Evolutionary conservation across 2,888 invertebrate species (phyloP).

Genomic region (Yponomeuta sedellus): DNA sequence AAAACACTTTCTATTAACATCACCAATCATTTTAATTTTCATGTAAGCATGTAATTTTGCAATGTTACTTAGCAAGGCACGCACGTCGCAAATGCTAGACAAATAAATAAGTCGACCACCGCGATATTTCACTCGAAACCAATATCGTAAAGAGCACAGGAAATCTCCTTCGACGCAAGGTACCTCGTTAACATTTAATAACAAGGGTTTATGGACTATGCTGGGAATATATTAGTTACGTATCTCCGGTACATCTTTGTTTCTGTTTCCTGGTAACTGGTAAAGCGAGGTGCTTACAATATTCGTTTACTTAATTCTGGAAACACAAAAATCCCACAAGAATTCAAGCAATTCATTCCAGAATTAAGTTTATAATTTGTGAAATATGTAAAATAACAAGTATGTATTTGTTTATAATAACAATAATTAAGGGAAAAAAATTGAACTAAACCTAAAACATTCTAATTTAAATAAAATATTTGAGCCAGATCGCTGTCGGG

Average conservation of each 20-base stretch:
- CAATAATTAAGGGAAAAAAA: too few relatives aligned
- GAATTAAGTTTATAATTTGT: too few relatives aligned
- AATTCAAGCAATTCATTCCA: too few relatives aligned
- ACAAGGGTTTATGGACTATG: slow-evolving; percentile 5
- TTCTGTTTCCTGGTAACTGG: neutral
- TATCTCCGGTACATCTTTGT: neutral
- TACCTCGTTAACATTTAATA: slow-evolving; percentile 10
- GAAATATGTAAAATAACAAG: too few relatives aligned
- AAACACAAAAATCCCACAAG: too few relatives aligned
- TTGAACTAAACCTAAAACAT: too few relatives aligned
- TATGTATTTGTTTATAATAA: too few relatives aligned
- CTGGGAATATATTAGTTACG: neutral
- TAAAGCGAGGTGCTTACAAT: neutral
- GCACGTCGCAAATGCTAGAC: slow-evolving; percentile 21
- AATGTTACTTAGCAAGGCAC: slow-evolving; percentile 22
- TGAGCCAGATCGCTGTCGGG: too few relatives aligned
- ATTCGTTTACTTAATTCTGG: too few relatives aligned
- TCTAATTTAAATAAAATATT: too few relatives aligned
- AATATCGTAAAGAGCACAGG: slow-evolving; percentile 26
- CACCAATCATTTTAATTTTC: too few relatives aligned
- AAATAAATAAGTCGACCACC: slow-evolving; percentile 26
- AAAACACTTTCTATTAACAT: too few relatives aligned
- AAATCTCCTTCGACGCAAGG: slow-evolving; percentile 9
- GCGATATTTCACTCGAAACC: slow-evolving; percentile 27
- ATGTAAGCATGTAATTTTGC: slow-evolving; percentile 17